Evolutionary conservation across 2,797 vertebrate genomes (phyloP), one percentile per base, ranked within the genome.

Genomic region (Eutrigla gurnardus): DNA sequence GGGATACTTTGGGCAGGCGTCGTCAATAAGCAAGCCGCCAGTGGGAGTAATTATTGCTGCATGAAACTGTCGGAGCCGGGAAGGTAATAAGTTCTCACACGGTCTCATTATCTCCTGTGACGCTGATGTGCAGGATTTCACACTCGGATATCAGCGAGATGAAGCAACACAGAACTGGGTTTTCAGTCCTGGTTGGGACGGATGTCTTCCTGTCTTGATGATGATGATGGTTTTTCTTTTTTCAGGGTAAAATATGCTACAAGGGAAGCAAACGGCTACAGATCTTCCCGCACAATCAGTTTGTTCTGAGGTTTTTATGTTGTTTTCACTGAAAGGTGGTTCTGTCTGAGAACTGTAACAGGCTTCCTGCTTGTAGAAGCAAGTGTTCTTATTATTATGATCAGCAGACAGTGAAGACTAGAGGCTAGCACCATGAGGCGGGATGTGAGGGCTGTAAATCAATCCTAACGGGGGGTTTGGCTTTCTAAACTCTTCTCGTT

Each of bases 21-120:
- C 67, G 81, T 91, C 92, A 89, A 92, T 92, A 93, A 91, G 87
- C 80, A 83, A 73, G 87, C 86, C 78, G 73, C 90, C 92, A 60
- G 81, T 86, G 93, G 92, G 94, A 94, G 91, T 93, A 92, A 94
- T 95, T 94, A 94, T 87, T 89, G 65, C 82, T 35, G 85, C 85
- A 83, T 79, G 90, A 91, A 93, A 86, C 81, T 57, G 78, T 88
- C 81, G 37, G 78, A 52, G 83, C 76, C 68, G 85, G 86, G 91
- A 25, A 90, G 89, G 89, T 92, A 92, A 92, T 90, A 84, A 74
- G 86, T 92, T 93, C 93, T 91, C 90, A 87, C 81, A 83, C 83
- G 86, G 90, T 85, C 91, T 92, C 85, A 88, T 94, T 93, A 92
- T 88, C 89, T 88, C 81, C 78, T 80, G 45, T 84, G 86, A 93